A percentile compares a stretch with the other conserved stretches of the same genome.
Conservation (phyloP, 2,888 invertebrate genomes). For the Galerucella calmariensis region DNA sequence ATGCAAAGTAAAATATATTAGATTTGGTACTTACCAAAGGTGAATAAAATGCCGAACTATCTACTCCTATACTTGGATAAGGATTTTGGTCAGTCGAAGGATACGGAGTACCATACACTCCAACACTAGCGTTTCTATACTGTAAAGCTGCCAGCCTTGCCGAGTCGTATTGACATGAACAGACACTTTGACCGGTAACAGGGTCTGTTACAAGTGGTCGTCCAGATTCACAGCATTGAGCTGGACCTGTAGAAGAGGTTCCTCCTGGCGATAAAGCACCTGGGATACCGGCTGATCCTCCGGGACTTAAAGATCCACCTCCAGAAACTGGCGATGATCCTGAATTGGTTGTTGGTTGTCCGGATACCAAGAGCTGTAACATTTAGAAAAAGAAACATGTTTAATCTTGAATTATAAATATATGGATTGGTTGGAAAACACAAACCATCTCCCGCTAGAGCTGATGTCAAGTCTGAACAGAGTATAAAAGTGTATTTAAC, state of each 20-base stretch:
- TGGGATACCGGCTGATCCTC: slow-evolving; percentile 67
- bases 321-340: slow-evolving; percentile 83
- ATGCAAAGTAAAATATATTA: not conserved
- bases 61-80: slow-evolving; percentile 91
- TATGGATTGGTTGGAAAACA: too few species aligned
- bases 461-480: too few species aligned
- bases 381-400: slow-evolving; percentile 23
- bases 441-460: too few species aligned
- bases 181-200: slow-evolving; percentile 91
- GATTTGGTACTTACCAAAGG: slow-evolving; percentile 80
- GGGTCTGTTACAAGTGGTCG: slow-evolving; percentile 93
- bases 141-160: slow-evolving; percentile 85
- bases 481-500: too few species aligned
- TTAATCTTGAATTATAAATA: not conserved
- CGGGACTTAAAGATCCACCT: slow-evolving; percentile 80
- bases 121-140: slow-evolving; percentile 80
- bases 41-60: slow-evolving; percentile 95
- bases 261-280: slow-evolving; percentile 71
- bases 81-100: slow-evolving; percentile 92
- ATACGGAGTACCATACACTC: slow-evolving; percentile 88
- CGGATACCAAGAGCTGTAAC: slow-evolving; percentile 79
- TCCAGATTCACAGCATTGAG: slow-evolving; percentile 87
- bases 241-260: slow-evolving; percentile 61
- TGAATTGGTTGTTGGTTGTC: slow-evolving; percentile 78
- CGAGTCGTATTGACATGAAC: slow-evolving; percentile 94